These are phyloP conservation scores for Actinemys pallida DNA, from an alignment of 2,113 vertebrate species.

Conservation along the genomic window DNA sequence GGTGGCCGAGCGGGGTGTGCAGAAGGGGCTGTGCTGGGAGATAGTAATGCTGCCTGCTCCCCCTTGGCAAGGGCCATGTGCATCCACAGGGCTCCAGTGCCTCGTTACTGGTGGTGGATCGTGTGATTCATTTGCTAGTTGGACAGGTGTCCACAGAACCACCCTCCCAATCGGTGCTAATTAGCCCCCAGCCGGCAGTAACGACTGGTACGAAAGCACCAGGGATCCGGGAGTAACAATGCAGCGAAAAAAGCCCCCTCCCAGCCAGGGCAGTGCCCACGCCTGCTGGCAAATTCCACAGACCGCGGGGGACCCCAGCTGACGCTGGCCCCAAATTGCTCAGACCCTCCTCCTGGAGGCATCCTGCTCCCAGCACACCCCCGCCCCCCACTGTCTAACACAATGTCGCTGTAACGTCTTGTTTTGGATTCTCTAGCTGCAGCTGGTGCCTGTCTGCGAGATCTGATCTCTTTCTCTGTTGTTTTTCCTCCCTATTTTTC, in stretches of 20 bases:
- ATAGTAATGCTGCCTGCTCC: background rate
- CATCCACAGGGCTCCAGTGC: background rate
- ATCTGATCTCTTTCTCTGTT: constrained; percentile 79
- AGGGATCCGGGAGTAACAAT: background rate
- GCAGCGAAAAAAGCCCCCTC: background rate
- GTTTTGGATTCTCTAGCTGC: constrained; percentile 49
- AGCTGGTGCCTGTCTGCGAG: constrained; percentile 55
- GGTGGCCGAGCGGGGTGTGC: background rate
- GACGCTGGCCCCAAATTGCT: background rate
- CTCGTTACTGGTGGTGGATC: background rate
- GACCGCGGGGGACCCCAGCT: background rate
- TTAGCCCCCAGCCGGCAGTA: background rate
- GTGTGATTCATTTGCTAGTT: background rate
- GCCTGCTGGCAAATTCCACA: background rate
- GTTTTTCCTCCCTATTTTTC: constrained; percentile 19
- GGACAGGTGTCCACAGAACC: background rate
- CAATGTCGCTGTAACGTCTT: constrained; percentile 33
- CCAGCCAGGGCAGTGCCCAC: background rate
- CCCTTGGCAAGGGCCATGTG: background rate
- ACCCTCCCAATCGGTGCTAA: background rate
- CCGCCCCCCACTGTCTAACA: constrained; percentile 15
- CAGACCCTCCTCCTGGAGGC: background rate
- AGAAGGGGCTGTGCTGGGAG: background rate
- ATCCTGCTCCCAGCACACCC: background rate
- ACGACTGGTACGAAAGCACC: background rate